Evolutionary conservation across 2,113 vertebrate genomes (phyloP).

Genomic region (Apistogramma diplotaenia): DNA sequence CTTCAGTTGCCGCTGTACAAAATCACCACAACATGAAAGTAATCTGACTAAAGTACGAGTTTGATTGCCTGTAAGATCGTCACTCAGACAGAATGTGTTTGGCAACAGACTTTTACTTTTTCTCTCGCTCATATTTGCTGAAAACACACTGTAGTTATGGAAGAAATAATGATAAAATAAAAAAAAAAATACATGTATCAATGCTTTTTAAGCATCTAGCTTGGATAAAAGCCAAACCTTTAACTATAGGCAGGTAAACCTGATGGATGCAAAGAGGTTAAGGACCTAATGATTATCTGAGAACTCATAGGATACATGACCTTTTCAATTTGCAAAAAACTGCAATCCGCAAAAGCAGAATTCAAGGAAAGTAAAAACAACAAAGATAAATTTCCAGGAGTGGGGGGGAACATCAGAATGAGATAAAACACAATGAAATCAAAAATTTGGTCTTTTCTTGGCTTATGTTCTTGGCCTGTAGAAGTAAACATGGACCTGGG

Average conservation of each 20-base stretch:
- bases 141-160: neutral
- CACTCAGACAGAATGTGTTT: neutral
- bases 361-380: neutral
- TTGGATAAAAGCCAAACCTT: too few species aligned
- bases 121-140: neutral
- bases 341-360: neutral
- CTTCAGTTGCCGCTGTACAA: neutral
- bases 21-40: neutral
- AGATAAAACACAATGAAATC: neutral
- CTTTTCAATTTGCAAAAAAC: accelerated
- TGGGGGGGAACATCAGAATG: neutral
- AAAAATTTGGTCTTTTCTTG: neutral
- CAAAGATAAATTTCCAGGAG: neutral
- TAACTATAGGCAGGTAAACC: accelerated
- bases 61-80: neutral
- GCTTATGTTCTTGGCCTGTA: neutral
- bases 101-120: too few species aligned
- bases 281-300: neutral
- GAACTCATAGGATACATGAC: neutral
- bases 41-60: neutral
- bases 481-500: neutral
- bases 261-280: neutral
- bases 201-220: too few species aligned
- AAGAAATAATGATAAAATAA: too few species aligned
- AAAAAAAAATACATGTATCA: too few species aligned